Conservation (phyloP, 2,888 invertebrate genomes). For the Tetropium fuscum region DNA sequence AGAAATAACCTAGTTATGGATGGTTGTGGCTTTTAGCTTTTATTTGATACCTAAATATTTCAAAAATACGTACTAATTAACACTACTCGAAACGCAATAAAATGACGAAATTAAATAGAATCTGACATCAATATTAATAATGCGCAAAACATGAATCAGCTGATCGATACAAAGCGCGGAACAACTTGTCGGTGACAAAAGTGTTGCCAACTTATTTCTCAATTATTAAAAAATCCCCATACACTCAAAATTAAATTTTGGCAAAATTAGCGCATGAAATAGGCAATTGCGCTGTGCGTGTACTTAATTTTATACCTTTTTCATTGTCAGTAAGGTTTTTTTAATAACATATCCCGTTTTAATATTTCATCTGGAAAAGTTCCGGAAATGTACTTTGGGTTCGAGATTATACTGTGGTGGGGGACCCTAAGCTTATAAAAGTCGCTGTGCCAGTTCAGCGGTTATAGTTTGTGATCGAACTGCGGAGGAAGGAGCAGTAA, state of each 20-base stretch:
- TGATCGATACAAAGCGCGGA: conserved; percentile 33
- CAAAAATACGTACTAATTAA: no score
- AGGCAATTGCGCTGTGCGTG: background rate
- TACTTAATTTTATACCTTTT: background rate
- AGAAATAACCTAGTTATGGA: no score
- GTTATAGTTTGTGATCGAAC: background rate
- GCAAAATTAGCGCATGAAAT: background rate
- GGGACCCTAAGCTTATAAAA: conserved; percentile 50
- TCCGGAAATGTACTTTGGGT: conserved; percentile 41
- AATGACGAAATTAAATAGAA: background rate
- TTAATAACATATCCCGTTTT: background rate
- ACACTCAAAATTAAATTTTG: background rate
- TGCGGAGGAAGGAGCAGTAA: background rate
- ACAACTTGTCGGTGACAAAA: background rate
- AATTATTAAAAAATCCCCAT: conserved; percentile 2
- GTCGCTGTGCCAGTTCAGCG: conserved; percentile 12
- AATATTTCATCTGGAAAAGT: conserved; percentile 36
- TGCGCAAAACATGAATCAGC: conserved; percentile 36
- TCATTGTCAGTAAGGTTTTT: background rate
- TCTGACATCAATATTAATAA: background rate
- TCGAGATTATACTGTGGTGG: conserved; percentile 49
- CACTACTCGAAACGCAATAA: no score
- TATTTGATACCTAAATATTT: no score
- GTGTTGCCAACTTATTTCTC: conserved; percentile 25
- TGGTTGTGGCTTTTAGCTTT: no score